A percentile compares a stretch with the other conserved stretches of the same genome.
These are phyloP conservation scores for Phrixothrix hirtus DNA, from an alignment of 2,888 invertebrate species.

Conservation along the genomic window DNA sequence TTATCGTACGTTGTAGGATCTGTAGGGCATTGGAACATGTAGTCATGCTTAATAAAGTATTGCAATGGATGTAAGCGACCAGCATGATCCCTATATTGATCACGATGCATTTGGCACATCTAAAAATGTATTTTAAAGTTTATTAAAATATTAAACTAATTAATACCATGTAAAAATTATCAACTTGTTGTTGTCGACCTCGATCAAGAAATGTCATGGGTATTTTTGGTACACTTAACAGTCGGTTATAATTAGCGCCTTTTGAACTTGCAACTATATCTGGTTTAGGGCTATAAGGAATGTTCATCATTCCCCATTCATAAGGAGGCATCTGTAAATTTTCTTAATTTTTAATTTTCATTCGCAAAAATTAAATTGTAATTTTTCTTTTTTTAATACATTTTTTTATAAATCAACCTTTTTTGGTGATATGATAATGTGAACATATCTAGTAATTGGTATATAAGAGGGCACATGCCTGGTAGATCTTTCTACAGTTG, in stretches of 20 bases:
- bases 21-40: conserved; percentile 61
- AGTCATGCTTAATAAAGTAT: conserved; percentile 61
- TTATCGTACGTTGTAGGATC: conserved; percentile 58
- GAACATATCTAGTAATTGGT: no score
- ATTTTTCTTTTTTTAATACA: no score
- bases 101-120: conserved; percentile 64
- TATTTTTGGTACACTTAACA: conserved; percentile 48
- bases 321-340: conserved; percentile 51
- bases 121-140: conserved; percentile 47
- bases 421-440: no score
- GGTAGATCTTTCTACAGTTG: no score
- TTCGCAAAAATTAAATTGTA: background rate
- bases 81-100: conserved; percentile 65
- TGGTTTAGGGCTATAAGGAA: conserved; percentile 51
- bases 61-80: conserved; percentile 62
- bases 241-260: conserved; percentile 44
- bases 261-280: conserved; percentile 49
- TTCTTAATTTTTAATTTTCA: no score
- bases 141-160: no score
- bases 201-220: conserved; percentile 53
- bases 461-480: no score
- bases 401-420: no score
- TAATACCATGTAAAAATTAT: conserved; percentile 58
- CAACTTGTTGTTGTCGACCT: conserved; percentile 54
- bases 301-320: conserved; percentile 52